Base-by-base conservation (phyloP, 2,888 invertebrate genomes). In the Ichneumoninae sp. region DNA sequence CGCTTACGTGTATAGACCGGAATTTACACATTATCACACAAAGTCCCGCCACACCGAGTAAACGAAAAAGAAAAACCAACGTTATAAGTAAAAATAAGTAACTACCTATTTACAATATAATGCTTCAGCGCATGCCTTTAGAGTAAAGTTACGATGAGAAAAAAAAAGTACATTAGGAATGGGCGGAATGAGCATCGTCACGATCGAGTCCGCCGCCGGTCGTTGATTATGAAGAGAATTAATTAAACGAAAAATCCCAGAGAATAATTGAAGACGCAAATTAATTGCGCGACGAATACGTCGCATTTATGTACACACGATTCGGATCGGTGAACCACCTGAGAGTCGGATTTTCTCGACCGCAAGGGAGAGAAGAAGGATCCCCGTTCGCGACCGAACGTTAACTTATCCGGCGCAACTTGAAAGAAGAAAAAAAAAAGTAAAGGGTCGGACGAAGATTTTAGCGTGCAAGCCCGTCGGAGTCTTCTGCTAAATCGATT, bases 1-100 rank as follows among this genome's bases (percentile, higher is more conserved):
- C 93, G 92, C 92, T 93, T 92, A 90, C 88, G 89, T 92, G 91
- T 92, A 91, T 92, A 92, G 90, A 91, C 88, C 88, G 90, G 88
- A 90, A 89, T 78, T 90, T 83, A 52, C 30, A 81, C 73, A 16
- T 44, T 85, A 69, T 79, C 60, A 65, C 74, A 79, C 69, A 63
- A 2, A 71, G 50, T 19, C 36, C 63, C 47, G 13, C 22, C 16
- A 19, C 52, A 69, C 30, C 7, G 10, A 73, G 40, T 87, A 83
- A 88, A 85, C 86, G 89, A 88, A 87, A 76, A 82, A 83, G 77
- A 36, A 36, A 40, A 40, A 8, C 40, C 40, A 40, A 40, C 40
- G 81, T 71, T 88, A 80, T 89, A 90, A 88, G 85, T 89, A 89
- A 89, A 47, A 88, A 87, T 90, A 91, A 91, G 88, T 87, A 89